Conservation (phyloP, 2,888 invertebrate species). For the Drosophila borealis region DNA sequence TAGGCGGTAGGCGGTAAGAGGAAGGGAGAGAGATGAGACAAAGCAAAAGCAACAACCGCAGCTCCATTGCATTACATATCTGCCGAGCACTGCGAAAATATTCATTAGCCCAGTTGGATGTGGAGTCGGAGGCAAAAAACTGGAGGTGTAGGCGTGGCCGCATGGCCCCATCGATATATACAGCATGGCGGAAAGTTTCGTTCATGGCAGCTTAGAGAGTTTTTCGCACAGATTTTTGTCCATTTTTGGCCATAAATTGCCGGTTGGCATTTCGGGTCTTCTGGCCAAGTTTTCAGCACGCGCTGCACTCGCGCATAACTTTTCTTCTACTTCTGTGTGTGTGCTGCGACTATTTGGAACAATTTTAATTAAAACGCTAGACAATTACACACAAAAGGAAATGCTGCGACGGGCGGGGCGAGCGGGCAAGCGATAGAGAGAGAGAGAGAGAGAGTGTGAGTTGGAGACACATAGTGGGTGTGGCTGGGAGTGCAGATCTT, state of each 20-base stretch:
- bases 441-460: background rate
- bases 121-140: conserved; percentile 21
- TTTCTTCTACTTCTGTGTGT: conserved; percentile 30
- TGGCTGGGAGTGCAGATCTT: conserved; percentile 14
- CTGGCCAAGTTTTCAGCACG: conserved; percentile 69
- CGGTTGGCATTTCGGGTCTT: conserved; percentile 53
- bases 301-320: conserved; percentile 63
- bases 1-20: background rate
- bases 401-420: conserved; percentile 5
- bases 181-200: conserved; percentile 50
- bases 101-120: conserved; percentile 66
- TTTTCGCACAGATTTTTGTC: conserved; percentile 64
- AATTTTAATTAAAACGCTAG: conserved; percentile 78
- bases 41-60: conserved; percentile 66
- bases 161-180: conserved; percentile 34
- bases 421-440: conserved; percentile 1
- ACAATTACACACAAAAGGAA: conserved; percentile 68
- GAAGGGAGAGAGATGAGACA: conserved; percentile 35
- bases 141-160: conserved; percentile 31
- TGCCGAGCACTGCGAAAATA: conserved; percentile 55
- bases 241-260: conserved; percentile 65
- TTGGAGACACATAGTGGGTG: background rate
- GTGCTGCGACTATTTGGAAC: conserved; percentile 69
- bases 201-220: conserved; percentile 68
- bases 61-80: conserved; percentile 56